Conservation (phyloP, 2,888 invertebrate species). For the Graphium colonna region DNA sequence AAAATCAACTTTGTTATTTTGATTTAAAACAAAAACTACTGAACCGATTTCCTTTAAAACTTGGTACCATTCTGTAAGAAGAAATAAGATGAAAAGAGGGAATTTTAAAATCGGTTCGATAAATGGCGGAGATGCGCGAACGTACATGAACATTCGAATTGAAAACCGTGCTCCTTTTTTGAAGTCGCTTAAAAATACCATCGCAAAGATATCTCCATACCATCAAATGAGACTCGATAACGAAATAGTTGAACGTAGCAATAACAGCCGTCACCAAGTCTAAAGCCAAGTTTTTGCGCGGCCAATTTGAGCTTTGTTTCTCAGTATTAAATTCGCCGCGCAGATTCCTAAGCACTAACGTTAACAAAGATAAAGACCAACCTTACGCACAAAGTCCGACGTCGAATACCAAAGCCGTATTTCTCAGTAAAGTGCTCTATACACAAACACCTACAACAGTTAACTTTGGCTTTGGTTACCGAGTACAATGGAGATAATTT, state of each 20-base stretch:
- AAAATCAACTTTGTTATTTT: too few relatives aligned
- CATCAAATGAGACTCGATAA: not conserved
- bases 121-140: too few relatives aligned
- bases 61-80: too few relatives aligned
- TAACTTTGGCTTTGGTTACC: slow-evolving; percentile 6
- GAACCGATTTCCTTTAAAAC: too few relatives aligned
- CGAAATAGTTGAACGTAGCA: not conserved
- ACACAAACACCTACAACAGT: not conserved
- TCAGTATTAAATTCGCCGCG: slow-evolving; percentile 15
- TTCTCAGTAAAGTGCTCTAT: slow-evolving; percentile 18
- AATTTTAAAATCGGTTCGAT: too few relatives aligned
- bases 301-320: slow-evolving; percentile 9
- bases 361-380: slow-evolving; percentile 22
- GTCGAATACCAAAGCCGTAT: slow-evolving; percentile 24
- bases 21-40: too few relatives aligned
- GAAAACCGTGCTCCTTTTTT: too few relatives aligned
- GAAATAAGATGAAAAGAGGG: too few relatives aligned
- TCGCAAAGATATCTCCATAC: too few relatives aligned
- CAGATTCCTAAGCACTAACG: slow-evolving; percentile 20
- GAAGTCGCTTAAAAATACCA: too few relatives aligned
- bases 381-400: slow-evolving; percentile 17
- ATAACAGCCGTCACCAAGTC: not conserved
- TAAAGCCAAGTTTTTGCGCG: not conserved
- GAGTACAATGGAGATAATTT: slow-evolving; percentile 20
- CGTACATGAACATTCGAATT: too few relatives aligned